Evolutionary conservation across 2,113 vertebrate species (phyloP), one percentile per base, ranked within the genome.

Genomic region (Hoplias malabaricus): DNA sequence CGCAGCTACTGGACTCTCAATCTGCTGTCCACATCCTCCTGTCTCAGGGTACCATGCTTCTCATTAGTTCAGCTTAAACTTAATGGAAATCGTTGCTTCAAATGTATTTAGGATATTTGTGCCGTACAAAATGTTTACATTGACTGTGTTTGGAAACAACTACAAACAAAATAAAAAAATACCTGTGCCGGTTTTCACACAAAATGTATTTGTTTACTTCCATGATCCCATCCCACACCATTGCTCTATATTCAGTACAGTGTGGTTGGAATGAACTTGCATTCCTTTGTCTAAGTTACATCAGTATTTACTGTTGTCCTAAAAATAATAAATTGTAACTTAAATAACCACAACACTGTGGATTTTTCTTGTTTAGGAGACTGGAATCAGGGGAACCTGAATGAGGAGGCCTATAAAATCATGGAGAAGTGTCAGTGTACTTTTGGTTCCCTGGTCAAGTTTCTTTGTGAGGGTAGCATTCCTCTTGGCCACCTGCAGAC

Each of bases 1-100:
- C 12, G 16, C 83, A 83, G 63, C 80, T 93, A 43, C 84, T 93
- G 0, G 42, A 87, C 9, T 81, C 84, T 0, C 88, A 92, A 69
- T 91, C 91, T 8, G 88, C 89, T 7, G 10, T 90, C 4, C 70
- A 79, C 78, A 67, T 86, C 14, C 71, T 90, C 0, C 87, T 92
- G n/a, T 79, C 83, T 48, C 48, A 83, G 1, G 69, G 92, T 93
- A 73, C 33, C 1, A 27, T 19, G 0, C 36, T 50, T n/a, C 61
- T 21, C 6, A 50, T 23, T 54, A n/a, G n/a, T n/a, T n/a, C n/a
- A n/a, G n/a, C n/a, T n/a, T n/a, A n/a, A n/a, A n/a, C n/a, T n/a
- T n/a, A n/a, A n/a, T n/a, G n/a, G n/a, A n/a, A n/a, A n/a, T n/a
- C n/a, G n/a, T n/a, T n/a, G n/a, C n/a, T n/a, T n/a, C n/a, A n/a